phyloP scores from a whole-genome alignment of 2,888 invertebrate genomes.

The Plebejus anna region DNA sequence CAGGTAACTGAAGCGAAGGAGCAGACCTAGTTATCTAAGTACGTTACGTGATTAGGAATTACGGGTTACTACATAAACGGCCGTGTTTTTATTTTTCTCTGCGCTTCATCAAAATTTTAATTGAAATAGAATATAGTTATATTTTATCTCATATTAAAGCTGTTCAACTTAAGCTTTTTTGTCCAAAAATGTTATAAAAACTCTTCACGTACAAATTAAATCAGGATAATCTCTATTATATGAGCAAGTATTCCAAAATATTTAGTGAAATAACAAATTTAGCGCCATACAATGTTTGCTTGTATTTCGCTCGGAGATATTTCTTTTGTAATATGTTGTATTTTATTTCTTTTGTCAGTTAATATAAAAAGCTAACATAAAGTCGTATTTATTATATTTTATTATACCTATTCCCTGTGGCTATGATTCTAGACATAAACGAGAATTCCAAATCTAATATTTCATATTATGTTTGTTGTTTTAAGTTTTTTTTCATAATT shows the following conservation, averaged over 20 bases:
- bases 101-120: not conserved
- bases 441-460: not conserved
- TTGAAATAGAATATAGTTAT: not conserved
- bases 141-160: not conserved
- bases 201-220: not conserved
- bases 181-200: not conserved
- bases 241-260: not conserved
- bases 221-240: not conserved
- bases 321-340: slow-evolving; percentile 10
- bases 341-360: slow-evolving; percentile 18
- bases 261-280: slow-evolving; percentile 9
- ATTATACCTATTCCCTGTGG: slow-evolving; percentile 3
- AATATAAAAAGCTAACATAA: slow-evolving; percentile 11
- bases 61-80: not conserved
- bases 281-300: slow-evolving; percentile 11
- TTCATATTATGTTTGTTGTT: not conserved
- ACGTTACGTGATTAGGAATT: not conserved
- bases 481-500: not conserved
- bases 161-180: not conserved
- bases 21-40: not conserved
- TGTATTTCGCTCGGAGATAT: not conserved
- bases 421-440: not conserved
- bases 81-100: not conserved
- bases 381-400: slow-evolving; percentile 5
- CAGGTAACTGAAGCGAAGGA: not conserved